A percentile compares a stretch with the other conserved stretches of the same genome.
Evolutionary conservation across 2,888 invertebrate genomes (phyloP).

Genomic region (Andrena bicolor): DNA sequence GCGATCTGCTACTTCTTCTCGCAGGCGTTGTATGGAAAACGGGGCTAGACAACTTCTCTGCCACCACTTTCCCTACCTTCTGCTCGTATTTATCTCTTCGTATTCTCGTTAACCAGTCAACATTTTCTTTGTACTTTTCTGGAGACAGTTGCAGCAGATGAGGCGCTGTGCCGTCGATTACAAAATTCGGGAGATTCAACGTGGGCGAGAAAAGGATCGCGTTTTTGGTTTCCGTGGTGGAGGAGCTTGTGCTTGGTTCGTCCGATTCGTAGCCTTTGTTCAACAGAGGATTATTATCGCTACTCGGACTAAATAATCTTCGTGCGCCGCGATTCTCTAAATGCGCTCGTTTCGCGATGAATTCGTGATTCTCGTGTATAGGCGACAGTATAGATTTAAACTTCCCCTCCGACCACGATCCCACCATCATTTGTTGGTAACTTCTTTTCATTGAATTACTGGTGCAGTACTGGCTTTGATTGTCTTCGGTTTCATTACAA

Average conservation of each 20-base stretch:
- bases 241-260: slow-evolving; percentile 77
- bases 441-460: slow-evolving; percentile 72
- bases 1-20: slow-evolving; percentile 72
- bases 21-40: slow-evolving; percentile 67
- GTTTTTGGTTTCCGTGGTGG: slow-evolving; percentile 64
- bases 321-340: slow-evolving; percentile 84
- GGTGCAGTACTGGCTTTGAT: slow-evolving; percentile 16
- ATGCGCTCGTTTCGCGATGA: slow-evolving; percentile 83
- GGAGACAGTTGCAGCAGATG: slow-evolving; percentile 91
- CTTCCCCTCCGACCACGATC: slow-evolving; percentile 72
- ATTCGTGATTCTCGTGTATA: slow-evolving; percentile 79
- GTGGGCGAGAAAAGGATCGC: slow-evolving; percentile 87
- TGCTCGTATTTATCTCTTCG: slow-evolving; percentile 86
- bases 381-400: slow-evolving; percentile 80
- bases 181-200: slow-evolving; percentile 91
- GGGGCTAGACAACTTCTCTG: slow-evolving; percentile 74
- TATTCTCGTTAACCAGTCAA: slow-evolving; percentile 91
- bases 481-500: slow-evolving; percentile 26
- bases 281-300: slow-evolving; percentile 34
- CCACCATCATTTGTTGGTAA: slow-evolving; percentile 73
- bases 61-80: slow-evolving; percentile 75
- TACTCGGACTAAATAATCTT: slow-evolving; percentile 85
- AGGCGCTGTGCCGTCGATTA: slow-evolving; percentile 91
- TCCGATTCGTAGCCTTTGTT: slow-evolving; percentile 74
- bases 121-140: slow-evolving; percentile 87